Evolutionary conservation across 1,140 invertebrate species (phyloP).

Genomic region (Araneus ventricosus): DNA sequence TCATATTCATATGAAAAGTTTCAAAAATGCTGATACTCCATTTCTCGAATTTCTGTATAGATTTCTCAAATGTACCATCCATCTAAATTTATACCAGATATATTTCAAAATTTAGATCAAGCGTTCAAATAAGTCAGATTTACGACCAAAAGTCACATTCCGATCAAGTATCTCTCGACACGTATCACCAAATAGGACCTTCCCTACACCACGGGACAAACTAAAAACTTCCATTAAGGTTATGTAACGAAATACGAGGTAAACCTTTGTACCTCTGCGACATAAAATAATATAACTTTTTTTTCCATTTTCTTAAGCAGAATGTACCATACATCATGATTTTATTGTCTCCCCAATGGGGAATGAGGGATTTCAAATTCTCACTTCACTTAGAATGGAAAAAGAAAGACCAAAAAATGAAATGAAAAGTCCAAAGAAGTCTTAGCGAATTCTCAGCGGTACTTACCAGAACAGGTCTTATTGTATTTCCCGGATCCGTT

Average conservation of each 20-base stretch:
- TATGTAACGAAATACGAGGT: not conserved
- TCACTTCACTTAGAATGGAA: not conserved
- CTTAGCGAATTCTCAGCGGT: not conserved
- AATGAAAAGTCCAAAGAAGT: not conserved
- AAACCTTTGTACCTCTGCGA: not conserved
- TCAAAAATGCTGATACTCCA: too few species aligned
- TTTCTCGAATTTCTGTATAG: too few species aligned
- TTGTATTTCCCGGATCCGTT: conserved; percentile 74
- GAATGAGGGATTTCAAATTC: not conserved
- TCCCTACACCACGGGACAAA: not conserved
- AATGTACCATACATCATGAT: conserved; percentile 9
- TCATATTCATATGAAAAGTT: too few species aligned
- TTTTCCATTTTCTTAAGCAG: not conserved
- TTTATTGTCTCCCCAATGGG: not conserved
- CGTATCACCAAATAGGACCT: not conserved
- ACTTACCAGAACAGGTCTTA: conserved; percentile 76
- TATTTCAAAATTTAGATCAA: too few species aligned
- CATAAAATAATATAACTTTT: not conserved
- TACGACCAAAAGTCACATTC: too few species aligned
- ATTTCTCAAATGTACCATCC: too few species aligned
- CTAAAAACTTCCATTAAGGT: not conserved
- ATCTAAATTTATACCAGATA: too few species aligned
- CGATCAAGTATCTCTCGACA: not conserved
- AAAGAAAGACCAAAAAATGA: not conserved
- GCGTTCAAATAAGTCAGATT: too few species aligned